These are phyloP conservation scores for Lasioglossum lativentre DNA, from an alignment of 2,888 invertebrate genomes.

Conservation along the genomic window DNA sequence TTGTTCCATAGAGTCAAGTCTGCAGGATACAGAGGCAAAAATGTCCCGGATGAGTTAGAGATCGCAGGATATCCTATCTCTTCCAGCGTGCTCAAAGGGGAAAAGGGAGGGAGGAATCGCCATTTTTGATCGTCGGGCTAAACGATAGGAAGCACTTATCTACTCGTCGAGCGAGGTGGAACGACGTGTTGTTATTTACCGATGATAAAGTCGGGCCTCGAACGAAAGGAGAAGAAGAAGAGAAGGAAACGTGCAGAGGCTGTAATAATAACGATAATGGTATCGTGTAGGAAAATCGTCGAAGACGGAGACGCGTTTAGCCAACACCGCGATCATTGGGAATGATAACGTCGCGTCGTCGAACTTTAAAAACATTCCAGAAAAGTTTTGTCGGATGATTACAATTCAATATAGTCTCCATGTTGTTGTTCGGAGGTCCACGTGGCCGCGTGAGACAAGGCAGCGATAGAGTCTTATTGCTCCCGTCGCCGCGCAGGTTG, in stretches of 20 bases:
- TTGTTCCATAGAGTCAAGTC: conserved; percentile 90
- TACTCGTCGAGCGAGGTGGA: conserved; percentile 50
- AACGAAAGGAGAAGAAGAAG: conserved; percentile 14
- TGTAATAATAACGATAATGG: conserved; percentile 39
- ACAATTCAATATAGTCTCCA: conserved; percentile 78
- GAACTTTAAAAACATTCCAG: background rate
- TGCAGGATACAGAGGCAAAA: conserved; percentile 77
- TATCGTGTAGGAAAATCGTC: conserved; percentile 40
- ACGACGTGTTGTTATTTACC: conserved; percentile 55
- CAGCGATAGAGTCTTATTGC: conserved; percentile 9
- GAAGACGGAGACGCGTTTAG: background rate
- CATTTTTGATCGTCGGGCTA: conserved; percentile 43
- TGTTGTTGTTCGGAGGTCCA: conserved; percentile 53
- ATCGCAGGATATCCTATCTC: conserved; percentile 29
- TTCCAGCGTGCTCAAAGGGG: background rate
- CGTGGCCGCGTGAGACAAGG: conserved; percentile 35
- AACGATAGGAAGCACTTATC: conserved; percentile 68
- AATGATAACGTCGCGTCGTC: background rate
- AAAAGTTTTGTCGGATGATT: conserved; percentile 55
- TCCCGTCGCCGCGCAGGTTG: conserved; percentile 10
- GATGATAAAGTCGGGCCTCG: conserved; percentile 57
- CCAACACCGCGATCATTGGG: background rate
- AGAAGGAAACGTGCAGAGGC: conserved; percentile 17
- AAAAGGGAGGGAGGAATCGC: conserved; percentile 13
- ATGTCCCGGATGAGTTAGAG: conserved; percentile 9